Evolutionary conservation across 2,113 vertebrate genomes (phyloP).

Genomic region (Thymallus thymallus): DNA sequence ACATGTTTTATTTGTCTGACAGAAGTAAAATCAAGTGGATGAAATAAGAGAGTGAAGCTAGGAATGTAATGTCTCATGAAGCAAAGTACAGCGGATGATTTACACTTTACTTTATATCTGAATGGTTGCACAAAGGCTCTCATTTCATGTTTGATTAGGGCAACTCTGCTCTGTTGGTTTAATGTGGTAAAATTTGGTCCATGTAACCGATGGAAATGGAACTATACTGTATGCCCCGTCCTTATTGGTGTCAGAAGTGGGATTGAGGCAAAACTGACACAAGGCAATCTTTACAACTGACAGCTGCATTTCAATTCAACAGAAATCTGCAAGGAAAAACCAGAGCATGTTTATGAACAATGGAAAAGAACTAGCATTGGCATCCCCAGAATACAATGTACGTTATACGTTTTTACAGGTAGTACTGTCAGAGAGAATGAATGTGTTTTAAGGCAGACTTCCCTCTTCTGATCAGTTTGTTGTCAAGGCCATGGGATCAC

Average conservation of each 20-base stretch:
- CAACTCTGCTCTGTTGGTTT: slow-evolving; percentile 61
- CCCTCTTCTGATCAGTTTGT: slow-evolving; percentile 53
- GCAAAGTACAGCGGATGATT: slow-evolving; percentile 46
- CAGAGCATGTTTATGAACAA: neutral
- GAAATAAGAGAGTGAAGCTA: slow-evolving; percentile 63
- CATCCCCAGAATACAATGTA: slow-evolving; percentile 59
- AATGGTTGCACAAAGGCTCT: slow-evolving; percentile 61
- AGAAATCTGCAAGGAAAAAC: slow-evolving; percentile 21
- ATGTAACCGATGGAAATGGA: slow-evolving; percentile 70
- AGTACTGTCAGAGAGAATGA: slow-evolving; percentile 69
- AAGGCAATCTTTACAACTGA: slow-evolving; percentile 27
- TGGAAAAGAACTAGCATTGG: slow-evolving; percentile 54
- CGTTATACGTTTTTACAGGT: slow-evolving; percentile 66
- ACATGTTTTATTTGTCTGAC: slow-evolving; percentile 32
- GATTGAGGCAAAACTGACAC: slow-evolving; percentile 63
- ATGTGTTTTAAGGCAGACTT: slow-evolving; percentile 73
- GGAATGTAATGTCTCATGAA: slow-evolving; percentile 60
- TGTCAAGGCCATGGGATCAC: slow-evolving; percentile 5
- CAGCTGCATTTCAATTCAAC: slow-evolving; percentile 23
- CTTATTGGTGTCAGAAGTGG: slow-evolving; percentile 62
- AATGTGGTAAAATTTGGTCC: slow-evolving; percentile 75
- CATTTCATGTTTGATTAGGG: slow-evolving; percentile 65
- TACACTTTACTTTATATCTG: slow-evolving; percentile 38
- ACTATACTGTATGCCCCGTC: slow-evolving; percentile 45
- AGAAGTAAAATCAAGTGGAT: slow-evolving; percentile 31